Evolutionary conservation across 2,888 invertebrate species (phyloP), one percentile per base, ranked within the genome.

Genomic region (Rhingia campestris): DNA sequence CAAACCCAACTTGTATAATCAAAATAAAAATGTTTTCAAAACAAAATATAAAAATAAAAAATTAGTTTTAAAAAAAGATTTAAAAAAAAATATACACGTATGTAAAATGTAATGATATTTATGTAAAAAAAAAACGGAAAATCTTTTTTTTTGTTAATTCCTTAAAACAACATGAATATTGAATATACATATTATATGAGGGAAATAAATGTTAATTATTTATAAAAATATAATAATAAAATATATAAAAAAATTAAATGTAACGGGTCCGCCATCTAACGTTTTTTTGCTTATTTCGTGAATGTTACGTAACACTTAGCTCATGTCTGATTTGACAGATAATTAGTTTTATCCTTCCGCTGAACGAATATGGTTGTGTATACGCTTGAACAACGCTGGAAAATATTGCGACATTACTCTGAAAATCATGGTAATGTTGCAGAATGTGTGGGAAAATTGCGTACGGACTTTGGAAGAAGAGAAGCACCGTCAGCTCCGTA

Each of bases 171-270:
- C n/a, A 39, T 59, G 22, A 70, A 51, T 41, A 37, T 37, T 30
- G n/a, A 66, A 53, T 14, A 53, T 35, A 45, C 37, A 67, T 61
- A 76, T 39, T 67, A 58, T 35, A 47, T 47, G 61, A 61, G 74
- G 64, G 66, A 76, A 66, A 76, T 76, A 69, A 76, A 76, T 76
- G 76, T 76, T 67, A 76, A 76, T 76, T 76, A 76, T 76, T 76
- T 66, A 73, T 73, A 76, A 69, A 70, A 70, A 75, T 49, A 81
- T 69, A 81, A 9, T 1, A 14, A 69, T n/a, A 7, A 47, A 56
- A 54, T 51, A 39, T 4, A 56, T 10, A 56, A 39, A 22, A 6
- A 30, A 12, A 32, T 22, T 39, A 10, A 32, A 32, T 41, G 14
- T 3, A 7, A 7, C 30, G n/a, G n/a, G n/a, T n/a, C n/a, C n/a